phyloP scores from a whole-genome alignment of 2,113 vertebrate genomes.

The Poecilia latipinna region DNA sequence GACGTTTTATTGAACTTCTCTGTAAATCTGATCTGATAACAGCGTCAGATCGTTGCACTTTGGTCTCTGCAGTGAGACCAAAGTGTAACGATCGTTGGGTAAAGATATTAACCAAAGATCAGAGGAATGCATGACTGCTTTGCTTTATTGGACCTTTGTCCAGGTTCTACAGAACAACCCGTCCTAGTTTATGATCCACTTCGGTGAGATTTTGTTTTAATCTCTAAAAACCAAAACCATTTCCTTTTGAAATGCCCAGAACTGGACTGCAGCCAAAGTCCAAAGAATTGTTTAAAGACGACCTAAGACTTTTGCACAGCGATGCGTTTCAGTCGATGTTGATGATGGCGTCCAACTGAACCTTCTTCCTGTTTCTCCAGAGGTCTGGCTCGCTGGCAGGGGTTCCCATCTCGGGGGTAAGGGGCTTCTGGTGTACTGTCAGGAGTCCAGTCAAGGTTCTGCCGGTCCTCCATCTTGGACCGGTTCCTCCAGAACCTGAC shows the following conservation, averaged over 20 bases:
- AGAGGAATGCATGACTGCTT: too few relatives aligned
- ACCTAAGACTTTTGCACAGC: neutral
- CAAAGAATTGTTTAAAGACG: neutral
- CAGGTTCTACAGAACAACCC: neutral
- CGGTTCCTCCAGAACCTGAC: neutral
- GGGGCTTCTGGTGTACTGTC: slow-evolving; percentile 23
- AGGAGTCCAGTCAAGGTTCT: neutral
- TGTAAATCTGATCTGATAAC: neutral
- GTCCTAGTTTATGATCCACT: neutral
- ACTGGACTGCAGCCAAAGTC: neutral
- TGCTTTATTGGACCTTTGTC: too few relatives aligned
- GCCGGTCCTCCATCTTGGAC: too few relatives aligned
- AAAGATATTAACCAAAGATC: neutral
- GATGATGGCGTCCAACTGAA: neutral
- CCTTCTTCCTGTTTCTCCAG: slow-evolving; percentile 65
- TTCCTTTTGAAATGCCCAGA: neutral
- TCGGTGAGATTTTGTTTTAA: neutral
- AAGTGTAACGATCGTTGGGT: neutral
- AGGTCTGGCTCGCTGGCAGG: slow-evolving; percentile 89
- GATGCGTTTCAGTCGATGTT: neutral
- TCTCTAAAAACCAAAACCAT: neutral
- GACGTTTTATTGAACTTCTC: neutral
- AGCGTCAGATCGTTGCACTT: neutral
- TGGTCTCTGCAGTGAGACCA: neutral
- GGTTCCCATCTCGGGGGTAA: slow-evolving; percentile 97